Base-by-base conservation (phyloP, 1,140 invertebrate genomes). In the Heliconius nattereri region DNA sequence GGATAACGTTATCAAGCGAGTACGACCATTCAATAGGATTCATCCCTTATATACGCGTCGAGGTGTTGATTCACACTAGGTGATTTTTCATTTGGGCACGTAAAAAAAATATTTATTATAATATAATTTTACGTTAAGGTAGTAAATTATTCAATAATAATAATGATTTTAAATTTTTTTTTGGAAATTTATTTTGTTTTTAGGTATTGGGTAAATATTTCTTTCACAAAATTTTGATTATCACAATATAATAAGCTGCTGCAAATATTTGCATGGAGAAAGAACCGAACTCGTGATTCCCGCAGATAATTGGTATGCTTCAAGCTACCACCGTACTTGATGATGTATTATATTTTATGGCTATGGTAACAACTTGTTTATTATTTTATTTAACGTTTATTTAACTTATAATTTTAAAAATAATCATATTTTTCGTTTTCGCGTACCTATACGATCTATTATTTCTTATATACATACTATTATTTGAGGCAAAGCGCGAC, bases 31-130 rank as follows among this genome's bases (percentile, higher is more conserved):
- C 60, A 71, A 74, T 70, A 72, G 76, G 76, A 78, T 80, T 77
- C 71, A 83, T 73, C 81, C 78, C 78, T 82, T 83, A 75, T 83
- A 80, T 83, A 83, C 73, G 11, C 32, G 16, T 35, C 26, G 26
- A 23, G 60, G 26, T 29, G 78, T 40, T 29, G 40, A 29, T 26
- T 8, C 78, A 83, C 81, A 83, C 81, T 70, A 72, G 20, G 81
- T 23, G 60, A 66, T 66, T 66, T 66, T 66, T 66, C 60, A 9
- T 60, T 20, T 26, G 3, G n/a, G 7, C 9, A 23, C n/a, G 7
- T 9, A 26, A 60, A 60, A 57, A 19, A 23, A 23, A 0, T 57
- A 60, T 60, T 60, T 45, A 16, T 45, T 45, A 45, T 3, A 45
- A 11, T 7, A 23, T 60, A 52, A 52, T 57, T 0, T 57, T 2